Evolutionary conservation across 1,140 invertebrate species (phyloP), one percentile per base, ranked within the genome.

Genomic region (Trichonephila clavipes): DNA sequence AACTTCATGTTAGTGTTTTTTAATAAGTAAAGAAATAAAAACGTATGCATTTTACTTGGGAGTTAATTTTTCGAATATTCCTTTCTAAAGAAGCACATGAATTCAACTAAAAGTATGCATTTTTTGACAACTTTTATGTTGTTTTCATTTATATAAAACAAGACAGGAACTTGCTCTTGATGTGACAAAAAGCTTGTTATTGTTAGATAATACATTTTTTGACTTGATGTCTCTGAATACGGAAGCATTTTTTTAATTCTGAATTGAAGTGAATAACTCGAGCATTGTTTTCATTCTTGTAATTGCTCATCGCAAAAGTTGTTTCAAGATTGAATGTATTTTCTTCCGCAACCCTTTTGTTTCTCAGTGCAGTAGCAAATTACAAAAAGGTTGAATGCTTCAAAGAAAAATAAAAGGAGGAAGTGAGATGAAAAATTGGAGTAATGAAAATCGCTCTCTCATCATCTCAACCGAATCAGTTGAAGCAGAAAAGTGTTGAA

Each of bases 401-500:
- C 40, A 28, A 88, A 88, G 51, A 28, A 34, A 64, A 88, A 88
- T 28, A 88, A 58, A 51, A 85, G 58, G 82, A 21, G 16, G 58
- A 85, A 51, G 40, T 51, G 58, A 85, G 34, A 40, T 44, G 82
- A 85, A 85, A 85, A 85, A 7, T 59, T 85, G 18, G 19, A 85
- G 82, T 85, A 85, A 85, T 85, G 82, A 88, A 64, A 88, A 88
- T 88, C 61, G 86, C 64, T 88, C 86, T 66, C 86, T 88, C 86
- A 64, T 88, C 86, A 64, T 88, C 86, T 34, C 86, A 88, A n/a
- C 64, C 64, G 59, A 88, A 64, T 34, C 86, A 88, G 59, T 88
- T 88, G 59, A 88, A 64, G 59, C 86, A 66, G 86, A 88, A 88
- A 88, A 88, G 86, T 88, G 86, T 88, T 88, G 40, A 88, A 88